phyloP scores from a whole-genome alignment of 2,888 invertebrate species.

The Tipula lateralis region DNA sequence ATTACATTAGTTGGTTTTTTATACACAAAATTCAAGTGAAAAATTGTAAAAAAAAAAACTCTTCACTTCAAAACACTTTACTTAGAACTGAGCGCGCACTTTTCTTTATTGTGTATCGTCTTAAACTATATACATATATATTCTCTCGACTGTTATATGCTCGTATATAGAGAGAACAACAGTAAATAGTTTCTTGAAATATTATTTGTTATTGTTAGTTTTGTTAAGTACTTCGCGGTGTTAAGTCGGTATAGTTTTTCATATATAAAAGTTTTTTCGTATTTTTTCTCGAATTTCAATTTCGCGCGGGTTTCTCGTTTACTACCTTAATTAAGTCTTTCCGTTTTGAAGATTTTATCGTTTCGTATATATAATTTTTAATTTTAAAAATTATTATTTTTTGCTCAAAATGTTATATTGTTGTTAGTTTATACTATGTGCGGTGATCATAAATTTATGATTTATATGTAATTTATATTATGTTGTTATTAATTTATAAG shows the following conservation, averaged over 20 bases:
- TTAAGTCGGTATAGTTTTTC: neutral
- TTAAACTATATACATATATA: neutral
- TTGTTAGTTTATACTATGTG: neutral
- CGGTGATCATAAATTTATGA: neutral
- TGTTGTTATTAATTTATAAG: conserved; percentile 24
- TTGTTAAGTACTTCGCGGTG: neutral
- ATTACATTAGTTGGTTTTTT: neutral
- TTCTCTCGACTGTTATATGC: neutral
- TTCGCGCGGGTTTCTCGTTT: conserved; percentile 3
- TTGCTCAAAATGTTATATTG: neutral
- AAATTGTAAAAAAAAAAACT: neutral
- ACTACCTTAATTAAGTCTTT: neutral
- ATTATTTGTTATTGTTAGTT: conserved; percentile 19
- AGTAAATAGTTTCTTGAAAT: neutral
- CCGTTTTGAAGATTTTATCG: conserved; percentile 1
- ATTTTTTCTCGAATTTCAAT: neutral
- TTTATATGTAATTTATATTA: conserved; percentile 11
- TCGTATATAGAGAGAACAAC: neutral
- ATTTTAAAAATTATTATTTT: neutral
- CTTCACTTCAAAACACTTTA: neutral
- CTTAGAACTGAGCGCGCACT: neutral
- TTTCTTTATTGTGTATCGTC: neutral
- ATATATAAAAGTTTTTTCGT: neutral
- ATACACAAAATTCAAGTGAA: neutral
- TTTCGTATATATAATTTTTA: neutral